Evolutionary conservation across 2,797 vertebrate genomes (phyloP), one percentile per base, ranked within the genome.

Genomic region (Chaetophractus vellerosus): DNA sequence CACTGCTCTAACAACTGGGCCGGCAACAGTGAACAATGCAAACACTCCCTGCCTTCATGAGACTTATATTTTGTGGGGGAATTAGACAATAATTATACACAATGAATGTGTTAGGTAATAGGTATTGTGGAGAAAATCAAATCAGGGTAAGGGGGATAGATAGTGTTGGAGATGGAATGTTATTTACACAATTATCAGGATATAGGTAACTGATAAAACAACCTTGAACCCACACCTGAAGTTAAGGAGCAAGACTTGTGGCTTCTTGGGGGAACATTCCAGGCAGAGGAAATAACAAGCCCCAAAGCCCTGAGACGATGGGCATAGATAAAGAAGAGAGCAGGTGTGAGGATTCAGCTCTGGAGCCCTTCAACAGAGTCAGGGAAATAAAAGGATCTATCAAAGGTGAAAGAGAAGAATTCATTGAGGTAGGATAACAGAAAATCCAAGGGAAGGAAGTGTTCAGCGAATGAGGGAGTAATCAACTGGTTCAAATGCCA

Each of bases 281-380:
- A 41, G 64, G 28, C 19, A 64, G n/a, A 84, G 31, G n/a, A 82
- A 78, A 85, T 71, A 55, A 74, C 24, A 86, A 87, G 69, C 31
- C 11, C 33, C 57, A 24, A 69, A 48, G 12, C 21, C 74, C 24
- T 41, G 36, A 92, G 12, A 69, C 41, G 91, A 50, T 15, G 45
- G 64, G 12, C 82, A n/a, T 79, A 93, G 84, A 81, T 59, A 90
- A 93, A 80, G 19, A 75, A 48, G 41, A 69, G 38, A 90, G n/a
- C 59, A 18, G 24, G 16, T 52, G 5, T 71, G n/a, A 91, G n/a
- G 38, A 41, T 55, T 79, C 36, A 80, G 12, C 33, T 55, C 66
- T 84, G 24, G 7, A 31, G 36, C 68, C 59, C n/a, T 55, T 9
- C 33, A 68, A 48, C 26, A 61, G 41, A n/a, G 36, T 18, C 36